Conservation (phyloP, 64 coral and sea anemone species). For the Anthopleura sola region DNA sequence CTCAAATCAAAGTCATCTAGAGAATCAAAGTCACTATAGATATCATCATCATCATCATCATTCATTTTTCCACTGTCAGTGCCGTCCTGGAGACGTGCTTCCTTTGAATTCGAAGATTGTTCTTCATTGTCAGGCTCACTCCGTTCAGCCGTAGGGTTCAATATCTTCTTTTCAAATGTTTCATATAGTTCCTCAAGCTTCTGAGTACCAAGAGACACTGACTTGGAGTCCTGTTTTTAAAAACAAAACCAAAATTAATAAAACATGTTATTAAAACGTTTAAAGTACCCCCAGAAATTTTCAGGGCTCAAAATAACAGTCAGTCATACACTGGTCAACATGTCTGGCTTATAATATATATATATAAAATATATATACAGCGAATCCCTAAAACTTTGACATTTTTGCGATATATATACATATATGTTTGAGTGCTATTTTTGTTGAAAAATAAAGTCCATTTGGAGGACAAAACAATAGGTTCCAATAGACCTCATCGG, state of each 20-base stretch:
- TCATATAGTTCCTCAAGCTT: slow-evolving; percentile 52
- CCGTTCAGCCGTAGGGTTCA: slow-evolving; percentile 18
- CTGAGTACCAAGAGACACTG: slow-evolving; percentile 51
- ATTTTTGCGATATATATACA: too few species aligned
- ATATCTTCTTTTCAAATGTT: slow-evolving; percentile 55
- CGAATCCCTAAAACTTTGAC: not conserved
- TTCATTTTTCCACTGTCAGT: slow-evolving; percentile 8
- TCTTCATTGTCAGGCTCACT: slow-evolving; percentile 10
- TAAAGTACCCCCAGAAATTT: too few species aligned
- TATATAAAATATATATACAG: too few species aligned
- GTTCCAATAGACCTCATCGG: too few species aligned
- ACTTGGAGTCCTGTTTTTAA: not conserved
- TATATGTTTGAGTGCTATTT: too few species aligned
- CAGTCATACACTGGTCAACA: too few species aligned
- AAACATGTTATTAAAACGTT: too few species aligned
- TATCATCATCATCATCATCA: slow-evolving; percentile 21
- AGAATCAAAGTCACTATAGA: slow-evolving; percentile 13
- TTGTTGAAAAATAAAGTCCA: too few species aligned
- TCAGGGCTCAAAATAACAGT: too few species aligned
- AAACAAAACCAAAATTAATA: not conserved
- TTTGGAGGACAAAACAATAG: too few species aligned
- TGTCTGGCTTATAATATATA: too few species aligned
- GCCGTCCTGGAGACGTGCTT: not conserved
- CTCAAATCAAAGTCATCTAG: not conserved
- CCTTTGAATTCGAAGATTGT: not conserved